Evolutionary conservation across 2,888 invertebrate genomes (phyloP), one percentile per base, ranked within the genome.

Genomic region (Spialia ferax): DNA sequence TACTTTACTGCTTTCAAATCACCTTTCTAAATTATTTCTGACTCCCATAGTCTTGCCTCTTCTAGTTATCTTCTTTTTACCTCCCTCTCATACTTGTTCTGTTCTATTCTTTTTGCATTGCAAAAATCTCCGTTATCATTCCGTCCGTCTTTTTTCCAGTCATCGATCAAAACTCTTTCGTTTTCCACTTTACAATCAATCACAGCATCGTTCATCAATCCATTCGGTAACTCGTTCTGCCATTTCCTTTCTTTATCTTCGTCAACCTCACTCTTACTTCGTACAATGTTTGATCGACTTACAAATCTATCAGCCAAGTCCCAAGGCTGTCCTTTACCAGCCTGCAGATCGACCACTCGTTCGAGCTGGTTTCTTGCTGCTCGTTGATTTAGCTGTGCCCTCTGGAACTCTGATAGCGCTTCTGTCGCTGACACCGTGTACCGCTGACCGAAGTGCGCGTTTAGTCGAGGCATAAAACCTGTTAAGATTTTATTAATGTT

Each of bases 361-460:
- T 94, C 94, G 60, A 96, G 82, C 72, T 95, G 94, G 77, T 96
- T 94, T 32, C 92, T 83, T 1, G 94, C 95, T 10, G 94, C 95
- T 69, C 94, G 91, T 68, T 95, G 94, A 61, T 93, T 91, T 42
- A 95, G 83, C 83, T 96, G 95, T 13, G 95, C 80, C 69, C 89
- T 92, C 80, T 97, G 96, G 77, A 97, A 97, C 79, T 96, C 95
- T 0, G 96, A 95, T 26, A 97, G 82, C 0, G 96, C 97, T 82
- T 97, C 96, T 0, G 96, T 96, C 0, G 97, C 96, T 52, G 95
- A 94, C 7, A 97, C 96, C 1, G 96, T 94, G 84, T 95, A 97
- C 54, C 96, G 94, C 82, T 97, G 96, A 0, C 97, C 97, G 74
- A 95, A 95, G 80, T 95, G 94, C 3, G 94, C 95, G 77, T 95